Evolutionary conservation across 2,797 vertebrate species (phyloP), one percentile per base, ranked within the genome.

Genomic region (Tinamus major): DNA sequence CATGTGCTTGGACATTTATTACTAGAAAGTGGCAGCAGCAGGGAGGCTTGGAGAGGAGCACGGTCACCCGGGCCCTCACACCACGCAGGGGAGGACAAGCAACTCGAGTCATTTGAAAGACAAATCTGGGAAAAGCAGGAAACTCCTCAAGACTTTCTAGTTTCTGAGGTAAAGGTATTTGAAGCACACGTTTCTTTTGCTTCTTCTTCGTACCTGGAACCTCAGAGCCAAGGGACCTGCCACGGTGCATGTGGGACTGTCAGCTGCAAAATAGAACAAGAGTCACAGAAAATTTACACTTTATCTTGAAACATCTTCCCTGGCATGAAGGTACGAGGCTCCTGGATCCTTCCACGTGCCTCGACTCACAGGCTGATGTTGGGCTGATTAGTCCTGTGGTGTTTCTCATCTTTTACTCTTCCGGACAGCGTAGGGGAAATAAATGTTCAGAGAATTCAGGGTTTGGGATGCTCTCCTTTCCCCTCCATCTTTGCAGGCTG

Each of bases 51-150:
- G 39, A 18, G 23, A 9, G 9, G 63, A 74, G 39, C 76, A n/a
- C 72, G 14, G 0, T 35, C 68, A 62, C 15, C 61, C 1, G 1
- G 46, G 42, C 1, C 51, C 27, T 29, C 51, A 29, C 27, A 29
- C 29, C 14, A 0, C 0, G 2, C 1, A 0, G 49, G 18, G 51
- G 48, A n/a, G 21, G 61, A 68, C 4, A 18, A 41, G 5, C 26
- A n/a, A 24, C 41, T 14, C 65, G 61, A 31, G 24, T 14, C 39
- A 55, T 31, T 7, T 56, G 53, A 53, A 20, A 24, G 49, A 41
- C 68, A 55, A 41, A 55, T 21, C 4, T 0, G 17, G 56, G 31
- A 58, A 70, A 58, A 58, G 13, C 55, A 65, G 21, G 59, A 76
- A 35, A 63, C 49, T 59, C 56, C 69, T 21, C 1, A 1, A 64